Base-by-base conservation (phyloP, 2,888 invertebrate genomes). In the Pollenia labialis region DNA sequence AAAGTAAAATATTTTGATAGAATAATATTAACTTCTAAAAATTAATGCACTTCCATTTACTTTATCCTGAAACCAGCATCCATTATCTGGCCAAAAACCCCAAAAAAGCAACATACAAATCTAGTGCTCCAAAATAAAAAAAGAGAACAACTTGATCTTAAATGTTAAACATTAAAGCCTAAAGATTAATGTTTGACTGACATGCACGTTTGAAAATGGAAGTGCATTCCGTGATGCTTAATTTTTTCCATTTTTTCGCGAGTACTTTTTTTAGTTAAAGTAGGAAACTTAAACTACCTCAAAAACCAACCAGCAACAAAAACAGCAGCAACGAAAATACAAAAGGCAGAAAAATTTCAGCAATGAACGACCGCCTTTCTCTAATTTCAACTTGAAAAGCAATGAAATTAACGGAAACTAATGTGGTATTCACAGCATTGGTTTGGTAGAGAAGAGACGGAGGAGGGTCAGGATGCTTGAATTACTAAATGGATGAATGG, bases 381-480 rank as follows among this genome's bases (percentile, higher is more conserved):
- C 83, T 77, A 75, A 77, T 81, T 77, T 81, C 60, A 72, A 76
- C 66, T 76, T 44, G 75, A 77, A 83, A 86, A 72, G 86, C 86
- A 87, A 87, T 87, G 86, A 83, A 87, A 76, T 83, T 87, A 83
- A 81, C 80, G 86, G 83, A 83, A 87, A 81, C 84, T 77, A 84
- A 81, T 87, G 84, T 77, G 83, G 84, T 77, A 86, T 74, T 62
- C 62, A 60, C 56, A 56, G 71, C 50, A 44, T 32, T 76, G 66
- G 58, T 16, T n/a, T 44, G 18, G 4, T 0, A n/a, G 6, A n/a
- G 46, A 40, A 66, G 42, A 8, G 66, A 42, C 52, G 16, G 10
- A 10, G 11, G 10, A n/a, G 0, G 23, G 58, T 16, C 7, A 18
- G 50, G n/a, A n/a, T 16, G 44, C 56, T 16, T 50, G 48, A 48